These are phyloP conservation scores for Lasioglossum marginatum DNA, from an alignment of 2,888 invertebrate genomes.

Conservation along the genomic window DNA sequence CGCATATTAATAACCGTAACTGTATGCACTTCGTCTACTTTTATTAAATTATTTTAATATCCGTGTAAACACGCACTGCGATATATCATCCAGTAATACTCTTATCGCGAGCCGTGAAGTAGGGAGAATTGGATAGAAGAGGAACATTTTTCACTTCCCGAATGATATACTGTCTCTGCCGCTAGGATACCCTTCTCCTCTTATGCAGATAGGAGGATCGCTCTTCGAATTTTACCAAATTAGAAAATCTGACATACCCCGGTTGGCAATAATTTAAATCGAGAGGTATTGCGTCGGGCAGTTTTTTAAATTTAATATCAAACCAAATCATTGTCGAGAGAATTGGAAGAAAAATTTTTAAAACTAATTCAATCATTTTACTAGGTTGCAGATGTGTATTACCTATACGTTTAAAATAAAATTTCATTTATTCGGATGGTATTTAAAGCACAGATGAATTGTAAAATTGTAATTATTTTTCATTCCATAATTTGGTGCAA, in stretches of 20 bases:
- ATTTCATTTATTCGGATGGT: neutral
- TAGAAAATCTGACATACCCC: constrained; percentile 14
- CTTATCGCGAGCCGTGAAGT: constrained; percentile 69
- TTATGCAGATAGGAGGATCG: constrained; percentile 37
- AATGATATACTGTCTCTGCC: constrained; percentile 69
- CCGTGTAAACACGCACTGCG: constrained; percentile 68
- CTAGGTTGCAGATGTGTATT: neutral
- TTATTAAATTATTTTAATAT: constrained; percentile 73
- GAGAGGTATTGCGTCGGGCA: neutral
- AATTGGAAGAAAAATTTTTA: neutral
- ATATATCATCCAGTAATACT: constrained; percentile 72
- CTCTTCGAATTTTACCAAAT: constrained; percentile 56
- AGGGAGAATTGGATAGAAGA: constrained; percentile 71
- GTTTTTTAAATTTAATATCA: neutral
- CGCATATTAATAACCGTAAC: constrained; percentile 49
- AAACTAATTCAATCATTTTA: neutral
- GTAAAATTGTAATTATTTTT: neutral
- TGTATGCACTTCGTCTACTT: constrained; percentile 36
- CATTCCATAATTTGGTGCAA: neutral
- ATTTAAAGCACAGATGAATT: neutral
- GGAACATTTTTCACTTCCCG: constrained; percentile 72
- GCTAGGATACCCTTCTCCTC: constrained; percentile 49
- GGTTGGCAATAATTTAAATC: neutral
- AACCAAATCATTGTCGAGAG: neutral
- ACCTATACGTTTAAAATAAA: neutral